Percentiles rank a stretch among this genome's conserved stretches.
These are phyloP conservation scores for Lycaena phlaeas DNA, from an alignment of 2,888 invertebrate genomes.

Conservation along the genomic window DNA sequence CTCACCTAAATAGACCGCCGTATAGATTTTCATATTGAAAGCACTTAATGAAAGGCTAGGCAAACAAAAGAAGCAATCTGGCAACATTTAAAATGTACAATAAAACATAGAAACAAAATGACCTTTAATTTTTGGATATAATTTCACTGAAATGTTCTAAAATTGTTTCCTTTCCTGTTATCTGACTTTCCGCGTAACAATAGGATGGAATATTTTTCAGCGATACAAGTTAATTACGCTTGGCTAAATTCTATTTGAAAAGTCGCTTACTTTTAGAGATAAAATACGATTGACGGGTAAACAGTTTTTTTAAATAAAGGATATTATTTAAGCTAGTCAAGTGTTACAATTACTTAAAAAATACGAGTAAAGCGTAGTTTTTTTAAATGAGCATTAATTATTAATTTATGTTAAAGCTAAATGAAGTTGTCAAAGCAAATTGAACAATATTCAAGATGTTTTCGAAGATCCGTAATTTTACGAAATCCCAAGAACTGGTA, in stretches of 20 bases:
- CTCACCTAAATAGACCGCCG: background rate
- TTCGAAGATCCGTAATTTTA: too few species aligned
- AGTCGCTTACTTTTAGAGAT: background rate
- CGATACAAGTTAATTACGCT: conserved; percentile 1
- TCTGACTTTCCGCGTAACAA: background rate
- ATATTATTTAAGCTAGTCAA: too few species aligned
- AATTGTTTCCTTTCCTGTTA: background rate
- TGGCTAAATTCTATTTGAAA: background rate
- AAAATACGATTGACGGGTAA: too few species aligned
- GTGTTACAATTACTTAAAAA: too few species aligned
- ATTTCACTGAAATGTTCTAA: background rate
- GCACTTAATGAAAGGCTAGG: conserved; percentile 7
- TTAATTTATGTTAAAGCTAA: too few species aligned
- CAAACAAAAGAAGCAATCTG: conserved; percentile 11
- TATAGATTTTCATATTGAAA: conserved; percentile 5
- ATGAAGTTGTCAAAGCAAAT: too few species aligned
- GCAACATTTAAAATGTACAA: conserved; percentile 9
- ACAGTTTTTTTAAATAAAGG: too few species aligned
- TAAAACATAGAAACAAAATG: conserved; percentile 6
- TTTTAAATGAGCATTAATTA: too few species aligned
- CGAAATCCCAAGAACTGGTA: too few species aligned
- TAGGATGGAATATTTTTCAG: background rate
- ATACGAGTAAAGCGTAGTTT: too few species aligned
- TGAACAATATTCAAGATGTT: too few species aligned
- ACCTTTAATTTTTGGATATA: background rate